Evolutionary conservation across 2,113 vertebrate genomes (phyloP), one percentile per base, ranked within the genome.

Genomic region (Oreocharis arfaki): DNA sequence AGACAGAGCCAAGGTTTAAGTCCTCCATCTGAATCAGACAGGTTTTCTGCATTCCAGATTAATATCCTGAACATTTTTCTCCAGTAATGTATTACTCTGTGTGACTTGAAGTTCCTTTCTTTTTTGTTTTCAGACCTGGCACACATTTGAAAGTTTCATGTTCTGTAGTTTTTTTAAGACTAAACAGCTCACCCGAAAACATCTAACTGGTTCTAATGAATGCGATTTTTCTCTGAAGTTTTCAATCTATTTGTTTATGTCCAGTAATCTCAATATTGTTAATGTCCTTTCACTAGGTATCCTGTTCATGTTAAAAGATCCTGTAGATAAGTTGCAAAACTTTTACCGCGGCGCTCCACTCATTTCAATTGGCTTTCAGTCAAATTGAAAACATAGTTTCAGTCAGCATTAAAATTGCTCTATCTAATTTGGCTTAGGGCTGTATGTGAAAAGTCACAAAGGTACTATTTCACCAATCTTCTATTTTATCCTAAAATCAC

Each of bases 401-500:
- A 79, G 22, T 27, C 22, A 80, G 23, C 65, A 68, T 71, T 81
- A 89, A 89, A 91, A 57, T 20, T 44, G 6, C 4, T 50, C 5
- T 50, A 23, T 88, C 28, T 81, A 39, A 86, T 88, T 91, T 86
- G 20, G 7, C 23, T 73, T 60, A 85, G 80, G 37, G 16, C 20
- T 73, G 1, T 65, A 13, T 70, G 11, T 63, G 76, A 79, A n/a
- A n/a, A n/a, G n/a, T n/a, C n/a, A 4, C 21, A 42, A 74, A 60
- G 65, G 7, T 73, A 49, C 12, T 81, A 33, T 85, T 96, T 89
- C 87, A 88, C 52, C 50, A 81, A 61, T 84, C 39, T 74, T 74
- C 67, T 90, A 19, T 79, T 95, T 90, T 90, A 75, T 63, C 42
- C 57, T 65, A 39, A 93, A 92, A 91, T 94, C 74, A 70, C 47